Base-by-base conservation (phyloP, 2,113 vertebrate species). In the Onychorhynchus coronatus region DNA sequence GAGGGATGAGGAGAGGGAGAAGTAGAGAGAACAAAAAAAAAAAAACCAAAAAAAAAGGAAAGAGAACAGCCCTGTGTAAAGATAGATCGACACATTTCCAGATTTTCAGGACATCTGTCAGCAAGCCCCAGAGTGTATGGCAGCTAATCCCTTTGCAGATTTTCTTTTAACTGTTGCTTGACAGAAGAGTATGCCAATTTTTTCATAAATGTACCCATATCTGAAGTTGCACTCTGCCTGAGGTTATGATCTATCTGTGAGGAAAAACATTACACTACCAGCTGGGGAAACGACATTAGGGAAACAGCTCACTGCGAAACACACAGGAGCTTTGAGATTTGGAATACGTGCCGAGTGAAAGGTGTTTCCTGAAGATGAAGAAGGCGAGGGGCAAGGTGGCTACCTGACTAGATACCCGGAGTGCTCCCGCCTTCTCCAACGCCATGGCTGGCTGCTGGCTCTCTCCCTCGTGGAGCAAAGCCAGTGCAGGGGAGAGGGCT, bases 81-180 rank as follows among this genome's bases (percentile, higher is more conserved):
- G 95, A 96, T 84, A 97, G 93, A 96, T 95, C 55, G 9, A 88
- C 90, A 88, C 83, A 89, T 92, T 97, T 97, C 90, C 97, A 97
- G 96, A 97, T 97, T 97, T 97, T 88, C 95, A 92, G 93, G 97
- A 94, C 95, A 97, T 97, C 97, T 97, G 97, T 95, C 95, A 96
- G 78, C 94, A 91, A 88, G 89, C 83, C 83, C 88, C 81, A 73
- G 88, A 94, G 77, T 91, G 39, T 85, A 93, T 91, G 89, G 59
- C 85, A 91, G 94, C 90, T 97, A 97, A 97, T 96, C 97, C 91
- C 85, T 90, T 77, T 72, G 88, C 96, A 96, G 95, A 96, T 96
- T 97, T 97, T 93, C 92, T 96, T 97, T 97, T 96, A 97, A 96
- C 97, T 89, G 76, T 96, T 97, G 80, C 95, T 94, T 96, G 83